Evolutionary conservation across 2,113 vertebrate species (phyloP).

Genomic region (Mus musculus): GRCm39 chr3:119623501-119624000

Average conservation of each 20-base stretch:
- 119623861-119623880: neutral
- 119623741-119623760: neutral
- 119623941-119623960: neutral
- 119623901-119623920: neutral
- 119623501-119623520: neutral
- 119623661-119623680: neutral
- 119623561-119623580: neutral
- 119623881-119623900: neutral
- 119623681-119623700: neutral
- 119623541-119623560: neutral
- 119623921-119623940: neutral
- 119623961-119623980: neutral
- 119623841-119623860: neutral
- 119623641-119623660: neutral
- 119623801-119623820: neutral
- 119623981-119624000: neutral
- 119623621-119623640: no score
- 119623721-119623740: neutral
- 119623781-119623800: neutral
- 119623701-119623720: neutral
- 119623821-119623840: neutral
- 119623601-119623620: no score
- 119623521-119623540: neutral
- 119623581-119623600: neutral
- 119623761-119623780: no score